phyloP scores from a whole-genome alignment of 2,888 invertebrate species.

The Orthosia incerta region DNA sequence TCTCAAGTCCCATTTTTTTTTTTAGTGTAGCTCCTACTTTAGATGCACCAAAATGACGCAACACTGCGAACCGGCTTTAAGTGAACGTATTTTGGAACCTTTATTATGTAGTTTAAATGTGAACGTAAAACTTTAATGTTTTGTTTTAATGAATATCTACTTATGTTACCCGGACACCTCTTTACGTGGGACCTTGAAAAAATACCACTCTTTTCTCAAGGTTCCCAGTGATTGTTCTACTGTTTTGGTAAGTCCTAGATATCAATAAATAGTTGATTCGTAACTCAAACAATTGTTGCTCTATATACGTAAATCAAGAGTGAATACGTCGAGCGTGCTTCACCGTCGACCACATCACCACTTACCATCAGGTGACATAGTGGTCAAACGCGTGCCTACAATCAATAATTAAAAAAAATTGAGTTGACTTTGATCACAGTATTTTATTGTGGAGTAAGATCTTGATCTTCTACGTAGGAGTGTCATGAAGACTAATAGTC shows the following conservation, averaged over 20 bases:
- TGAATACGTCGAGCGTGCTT: too few species aligned
- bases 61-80: slow-evolving; percentile 46
- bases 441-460: not conserved
- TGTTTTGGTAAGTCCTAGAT: slow-evolving; percentile 1
- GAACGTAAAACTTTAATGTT: slow-evolving; percentile 6
- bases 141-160: slow-evolving; percentile 3
- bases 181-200: slow-evolving; percentile 11
- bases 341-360: too few species aligned
- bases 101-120: slow-evolving; percentile 19
- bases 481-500: slow-evolving; percentile 17
- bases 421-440: not conserved
- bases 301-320: too few species aligned
- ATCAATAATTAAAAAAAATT: too few species aligned
- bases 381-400: too few species aligned
- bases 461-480: slow-evolving; percentile 27
- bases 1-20: too few species aligned
- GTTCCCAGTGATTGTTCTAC: slow-evolving; percentile 10
- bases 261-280: not conserved
- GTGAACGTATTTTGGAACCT: slow-evolving; percentile 50
- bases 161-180: not conserved
- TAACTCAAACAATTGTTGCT: not conserved
- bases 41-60: slow-evolving; percentile 54
- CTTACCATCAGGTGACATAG: too few species aligned
- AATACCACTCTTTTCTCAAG: slow-evolving; percentile 44
- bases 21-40: slow-evolving; percentile 37